Base-by-base conservation (phyloP, 1,140 invertebrate genomes). In the Harpegnathos saltator region DNA sequence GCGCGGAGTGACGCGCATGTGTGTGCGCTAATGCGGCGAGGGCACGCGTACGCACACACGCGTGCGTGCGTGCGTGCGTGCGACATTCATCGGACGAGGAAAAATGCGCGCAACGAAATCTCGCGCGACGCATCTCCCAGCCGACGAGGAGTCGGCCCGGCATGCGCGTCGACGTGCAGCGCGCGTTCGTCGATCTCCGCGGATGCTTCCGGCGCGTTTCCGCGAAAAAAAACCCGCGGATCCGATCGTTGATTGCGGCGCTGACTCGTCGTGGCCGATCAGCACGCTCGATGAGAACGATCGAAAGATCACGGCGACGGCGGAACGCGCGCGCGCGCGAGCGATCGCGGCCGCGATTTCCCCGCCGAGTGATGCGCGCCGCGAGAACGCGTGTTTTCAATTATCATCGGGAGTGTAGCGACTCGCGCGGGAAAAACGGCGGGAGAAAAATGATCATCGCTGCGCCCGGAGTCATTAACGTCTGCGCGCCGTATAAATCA, bases 1-100 rank as follows among this genome's bases (percentile, higher is more conserved):
- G 90, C 90, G 90, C 89, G 90, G 82, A 89, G 90, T 90, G 90
- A 89, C 90, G 90, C 85, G 68, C 59, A 71, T 82, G 87, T 88
- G 89, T 89, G 1, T 33, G 29, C 4, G 38, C n/a, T 38, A 89
- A 90, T 89, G 89, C 83, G 75, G 83, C 75, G 74, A 19, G 74
- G 19, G 22, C 44, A 19, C 44, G 9, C 7, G 54, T 22, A 19
- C 29, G 26, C n/a, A 38, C 14, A 59, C 65, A 52, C 73, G 66
- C 73, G 50, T 19, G 59, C 61, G 33, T 69, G 33, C 54, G 73
- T 77, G 56, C 22, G 82, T 74, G 83, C 69, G 56, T 69, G 71
- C 75, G 66, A n/a, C n/a, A n/a, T n/a, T n/a, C n/a, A n/a, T n/a
- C n/a, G n/a, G n/a, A n/a, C n/a, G n/a, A n/a, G n/a, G n/a, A n/a